phyloP scores from a whole-genome alignment of 2,888 invertebrate genomes.

The Ormyrus pomaceus region DNA sequence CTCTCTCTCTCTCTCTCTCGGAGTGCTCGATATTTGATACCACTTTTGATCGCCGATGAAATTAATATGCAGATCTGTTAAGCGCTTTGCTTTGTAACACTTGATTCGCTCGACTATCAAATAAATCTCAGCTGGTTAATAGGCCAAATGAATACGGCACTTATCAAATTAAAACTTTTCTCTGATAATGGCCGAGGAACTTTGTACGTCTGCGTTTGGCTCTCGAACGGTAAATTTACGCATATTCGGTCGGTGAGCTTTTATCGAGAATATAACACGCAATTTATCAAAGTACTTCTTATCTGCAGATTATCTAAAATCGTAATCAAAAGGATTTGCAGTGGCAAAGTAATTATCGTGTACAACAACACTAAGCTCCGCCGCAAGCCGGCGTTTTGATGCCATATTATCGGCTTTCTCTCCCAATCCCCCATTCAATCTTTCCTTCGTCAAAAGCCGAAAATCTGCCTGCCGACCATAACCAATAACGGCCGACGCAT shows the following conservation, averaged over 20 bases:
- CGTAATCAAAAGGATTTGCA: conserved; percentile 18
- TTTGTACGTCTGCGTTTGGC: too few relatives aligned
- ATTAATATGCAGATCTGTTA: neutral
- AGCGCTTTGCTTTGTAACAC: neutral
- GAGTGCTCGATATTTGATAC: neutral
- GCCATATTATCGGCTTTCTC: neutral
- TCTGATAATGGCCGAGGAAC: too few relatives aligned
- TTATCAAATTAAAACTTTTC: too few relatives aligned
- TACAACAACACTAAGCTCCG: too few relatives aligned
- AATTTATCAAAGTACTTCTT: neutral
- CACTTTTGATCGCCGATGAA: neutral
- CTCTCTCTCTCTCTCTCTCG: too few relatives aligned
- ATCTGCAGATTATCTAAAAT: conserved; percentile 14
- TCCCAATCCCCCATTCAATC: neutral
- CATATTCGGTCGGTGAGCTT: too few relatives aligned
- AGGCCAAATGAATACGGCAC: too few relatives aligned
- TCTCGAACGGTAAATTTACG: too few relatives aligned
- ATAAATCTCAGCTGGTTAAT: neutral
- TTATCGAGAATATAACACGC: too few relatives aligned
- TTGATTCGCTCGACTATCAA: neutral
- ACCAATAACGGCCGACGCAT: neutral
- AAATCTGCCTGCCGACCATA: neutral
- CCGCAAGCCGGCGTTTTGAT: neutral
- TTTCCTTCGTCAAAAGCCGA: neutral
- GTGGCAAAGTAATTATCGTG: neutral